A percentile compares a stretch with the other conserved stretches of the same genome.
These are phyloP conservation scores for Sebastes itinus DNA, from an alignment of 2,797 vertebrate species.

Conservation along the genomic window DNA sequence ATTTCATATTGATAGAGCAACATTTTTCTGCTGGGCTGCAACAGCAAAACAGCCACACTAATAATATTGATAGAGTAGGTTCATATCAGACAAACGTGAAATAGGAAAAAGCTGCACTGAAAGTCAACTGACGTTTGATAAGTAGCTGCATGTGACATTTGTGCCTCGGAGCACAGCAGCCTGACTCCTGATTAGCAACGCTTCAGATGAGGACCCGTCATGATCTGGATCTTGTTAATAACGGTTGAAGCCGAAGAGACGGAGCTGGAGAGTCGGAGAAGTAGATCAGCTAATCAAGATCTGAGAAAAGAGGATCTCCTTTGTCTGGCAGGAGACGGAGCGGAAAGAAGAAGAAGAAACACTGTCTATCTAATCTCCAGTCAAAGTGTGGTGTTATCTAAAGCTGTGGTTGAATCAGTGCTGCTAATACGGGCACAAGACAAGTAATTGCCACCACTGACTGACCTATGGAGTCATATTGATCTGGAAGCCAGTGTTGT, in stretches of 20 bases:
- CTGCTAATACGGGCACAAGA: constrained; percentile 2
- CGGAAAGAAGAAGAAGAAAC: neutral
- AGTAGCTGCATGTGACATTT: constrained; percentile 1
- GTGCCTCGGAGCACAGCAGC: neutral
- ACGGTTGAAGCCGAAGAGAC: neutral
- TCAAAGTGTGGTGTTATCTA: constrained; percentile 28
- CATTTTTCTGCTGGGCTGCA: neutral
- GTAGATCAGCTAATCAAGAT: constrained; percentile 4
- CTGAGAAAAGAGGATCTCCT: constrained; percentile 17
- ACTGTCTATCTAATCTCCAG: constrained; percentile 10
- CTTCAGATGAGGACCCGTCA: neutral
- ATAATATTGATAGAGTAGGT: neutral
- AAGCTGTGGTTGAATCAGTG: constrained; percentile 16
- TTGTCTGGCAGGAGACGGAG: constrained; percentile 24
- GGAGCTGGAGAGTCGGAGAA: neutral
- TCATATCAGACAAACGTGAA: neutral
- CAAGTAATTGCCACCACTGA: constrained; percentile 50
- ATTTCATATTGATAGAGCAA: neutral
- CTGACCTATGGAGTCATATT: constrained; percentile 50
- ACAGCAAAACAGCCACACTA: neutral
- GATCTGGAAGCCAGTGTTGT: constrained; percentile 38
- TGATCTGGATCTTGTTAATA: constrained; percentile 17
- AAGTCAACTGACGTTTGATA: constrained; percentile 8
- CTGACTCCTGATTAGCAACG: constrained; percentile 1
- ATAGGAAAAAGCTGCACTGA: neutral